These are phyloP conservation scores for Gobiocypris rarus DNA, from an alignment of 2,113 vertebrate genomes.

Conservation along the genomic window DNA sequence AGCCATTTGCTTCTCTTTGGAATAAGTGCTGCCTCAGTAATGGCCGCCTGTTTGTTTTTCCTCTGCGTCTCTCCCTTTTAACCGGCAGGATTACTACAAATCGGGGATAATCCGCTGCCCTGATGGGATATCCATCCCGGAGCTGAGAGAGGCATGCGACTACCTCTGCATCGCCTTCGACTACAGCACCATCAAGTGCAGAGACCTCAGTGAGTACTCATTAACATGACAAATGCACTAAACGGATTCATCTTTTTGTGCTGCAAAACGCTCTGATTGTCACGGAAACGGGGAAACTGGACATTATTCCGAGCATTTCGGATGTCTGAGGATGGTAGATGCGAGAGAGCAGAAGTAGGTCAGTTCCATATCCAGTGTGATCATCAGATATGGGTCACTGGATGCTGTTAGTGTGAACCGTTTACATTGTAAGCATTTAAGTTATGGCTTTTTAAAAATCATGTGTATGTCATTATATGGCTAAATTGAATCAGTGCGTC, in stretches of 20 bases:
- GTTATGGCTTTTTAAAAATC: neutral
- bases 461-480: neutral
- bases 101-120: conserved; percentile 98
- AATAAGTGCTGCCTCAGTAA: conserved; percentile 69
- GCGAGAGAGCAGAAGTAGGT: conserved; percentile 66
- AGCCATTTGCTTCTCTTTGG: conserved; percentile 56
- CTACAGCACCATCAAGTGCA: conserved; percentile 98
- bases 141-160: conserved; percentile 97
- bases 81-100: conserved; percentile 97
- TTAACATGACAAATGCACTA: conserved; percentile 22
- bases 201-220: conserved; percentile 96
- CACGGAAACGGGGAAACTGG: neutral
- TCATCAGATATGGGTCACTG: conserved; percentile 28
- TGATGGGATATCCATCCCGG: conserved; percentile 98
- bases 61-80: conserved; percentile 44
- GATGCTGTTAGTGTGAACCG: neutral
- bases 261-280: neutral
- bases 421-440: neutral
- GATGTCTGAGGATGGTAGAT: conserved; percentile 1
- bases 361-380: conserved; percentile 56
- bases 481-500: neutral
- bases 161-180: conserved; percentile 99
- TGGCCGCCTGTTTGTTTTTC: conserved; percentile 65
- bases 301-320: neutral
- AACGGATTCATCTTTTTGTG: neutral